phyloP scores from a whole-genome alignment of 2,113 vertebrate species.

The Bucco capensis region DNA sequence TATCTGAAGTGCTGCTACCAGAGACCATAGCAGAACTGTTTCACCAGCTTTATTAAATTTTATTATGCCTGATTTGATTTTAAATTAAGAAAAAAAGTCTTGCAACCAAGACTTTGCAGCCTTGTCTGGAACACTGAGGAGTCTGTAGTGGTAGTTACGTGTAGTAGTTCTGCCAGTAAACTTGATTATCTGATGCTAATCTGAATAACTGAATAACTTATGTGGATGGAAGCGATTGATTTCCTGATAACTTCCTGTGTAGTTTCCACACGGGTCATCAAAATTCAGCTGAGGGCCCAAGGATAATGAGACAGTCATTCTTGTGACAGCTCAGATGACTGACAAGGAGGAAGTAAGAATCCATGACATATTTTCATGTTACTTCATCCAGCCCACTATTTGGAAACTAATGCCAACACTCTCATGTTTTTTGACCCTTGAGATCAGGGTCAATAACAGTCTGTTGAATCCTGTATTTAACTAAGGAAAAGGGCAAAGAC shows the following conservation, averaged over 20 bases:
- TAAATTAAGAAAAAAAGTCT: too few species aligned
- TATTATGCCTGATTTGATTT: neutral
- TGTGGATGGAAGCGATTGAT: too few species aligned
- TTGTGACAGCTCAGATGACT: neutral
- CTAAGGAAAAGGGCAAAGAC: neutral
- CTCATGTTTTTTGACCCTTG: neutral
- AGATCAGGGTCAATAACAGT: neutral
- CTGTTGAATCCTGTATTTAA: neutral
- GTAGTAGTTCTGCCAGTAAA: too few species aligned
- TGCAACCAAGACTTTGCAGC: neutral
- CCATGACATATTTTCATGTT: neutral
- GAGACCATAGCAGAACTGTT: neutral
- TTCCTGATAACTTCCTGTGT: too few species aligned
- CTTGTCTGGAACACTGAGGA: neutral
- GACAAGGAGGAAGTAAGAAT: neutral
- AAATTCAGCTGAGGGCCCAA: neutral
- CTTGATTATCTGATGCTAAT: too few species aligned
- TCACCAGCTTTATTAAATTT: neutral
- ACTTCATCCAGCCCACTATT: neutral
- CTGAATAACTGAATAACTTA: too few species aligned
- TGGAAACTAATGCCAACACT: neutral
- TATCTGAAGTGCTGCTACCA: neutral
- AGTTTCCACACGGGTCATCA: neutral
- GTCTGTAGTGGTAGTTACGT: neutral
- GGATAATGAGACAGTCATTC: rapidly evolving